These are phyloP conservation scores for Nomia melanderi DNA, from an alignment of 1,140 invertebrate genomes.

Conservation along the genomic window DNA sequence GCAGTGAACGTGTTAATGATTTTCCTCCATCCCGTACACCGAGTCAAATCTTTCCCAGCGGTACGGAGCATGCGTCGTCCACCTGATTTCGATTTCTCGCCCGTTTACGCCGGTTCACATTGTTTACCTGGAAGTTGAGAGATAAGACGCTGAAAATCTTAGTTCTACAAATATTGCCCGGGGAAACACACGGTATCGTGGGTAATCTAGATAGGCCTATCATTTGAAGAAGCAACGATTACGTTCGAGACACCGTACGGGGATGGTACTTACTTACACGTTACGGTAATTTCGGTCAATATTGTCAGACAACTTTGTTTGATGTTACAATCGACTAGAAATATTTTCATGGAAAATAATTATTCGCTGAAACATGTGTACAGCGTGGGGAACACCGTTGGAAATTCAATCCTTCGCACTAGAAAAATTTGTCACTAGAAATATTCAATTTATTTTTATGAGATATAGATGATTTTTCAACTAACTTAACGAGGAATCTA, in stretches of 20 bases:
- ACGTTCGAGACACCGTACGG: neutral
- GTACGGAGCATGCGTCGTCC: neutral
- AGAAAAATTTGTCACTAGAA: too few species aligned
- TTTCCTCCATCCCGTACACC: neutral
- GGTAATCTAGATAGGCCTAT: constrained; percentile 26
- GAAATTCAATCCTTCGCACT: too few species aligned
- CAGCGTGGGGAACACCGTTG: too few species aligned
- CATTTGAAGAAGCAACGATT: neutral
- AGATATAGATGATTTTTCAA: too few species aligned
- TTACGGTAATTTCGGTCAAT: neutral
- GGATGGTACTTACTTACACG: neutral
- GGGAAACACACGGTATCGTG: neutral
- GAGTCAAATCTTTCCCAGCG: too few species aligned
- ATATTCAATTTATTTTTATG: too few species aligned
- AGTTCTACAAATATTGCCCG: constrained; percentile 18
- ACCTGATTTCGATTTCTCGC: neutral
- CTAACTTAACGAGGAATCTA: too few species aligned
- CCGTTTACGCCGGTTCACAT: neutral
- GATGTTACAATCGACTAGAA: neutral
- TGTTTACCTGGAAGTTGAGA: constrained; percentile 13
- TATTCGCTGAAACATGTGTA: too few species aligned
- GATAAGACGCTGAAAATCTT: constrained; percentile 29
- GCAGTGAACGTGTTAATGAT: too few species aligned
- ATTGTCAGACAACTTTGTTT: neutral
- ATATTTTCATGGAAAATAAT: too few species aligned